phyloP scores from a whole-genome alignment of 1,140 invertebrate species.

The Euschistus heros region DNA sequence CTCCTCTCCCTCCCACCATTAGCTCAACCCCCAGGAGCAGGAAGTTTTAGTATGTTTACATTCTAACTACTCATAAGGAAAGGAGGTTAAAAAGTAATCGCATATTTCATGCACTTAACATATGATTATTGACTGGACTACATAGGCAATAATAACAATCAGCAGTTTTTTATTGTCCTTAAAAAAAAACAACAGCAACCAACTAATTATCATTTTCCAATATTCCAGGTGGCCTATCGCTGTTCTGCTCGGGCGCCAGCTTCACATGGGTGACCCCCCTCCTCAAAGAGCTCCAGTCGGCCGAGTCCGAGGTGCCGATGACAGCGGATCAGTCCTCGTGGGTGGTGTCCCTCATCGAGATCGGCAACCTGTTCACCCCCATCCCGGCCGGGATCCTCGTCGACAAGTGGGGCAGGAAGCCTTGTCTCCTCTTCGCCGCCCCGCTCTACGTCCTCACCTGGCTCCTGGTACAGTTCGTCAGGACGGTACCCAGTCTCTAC shows the following conservation, averaged over 20 bases:
- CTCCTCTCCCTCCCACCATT: no score
- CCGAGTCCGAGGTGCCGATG: constrained; percentile 40
- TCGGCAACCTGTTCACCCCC: constrained; percentile 17
- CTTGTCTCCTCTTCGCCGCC: constrained; percentile 55
- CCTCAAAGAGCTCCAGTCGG: constrained; percentile 38
- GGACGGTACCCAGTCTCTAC: constrained; percentile 34
- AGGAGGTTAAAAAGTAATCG: no score
- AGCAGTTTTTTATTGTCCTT: no score
- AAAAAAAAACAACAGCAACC: no score
- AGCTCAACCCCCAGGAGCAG: no score
- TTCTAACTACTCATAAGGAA: no score
- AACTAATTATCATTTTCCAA: no score
- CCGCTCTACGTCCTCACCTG: constrained; percentile 65
- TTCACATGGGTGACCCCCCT: constrained; percentile 49
- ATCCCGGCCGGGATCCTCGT: constrained; percentile 41
- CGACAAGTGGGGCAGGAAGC: constrained; percentile 60
- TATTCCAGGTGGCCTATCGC: constrained; percentile 36
- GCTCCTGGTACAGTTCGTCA: constrained; percentile 54
- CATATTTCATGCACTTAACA: no score
- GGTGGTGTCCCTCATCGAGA: constrained; percentile 40
- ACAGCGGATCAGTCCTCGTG: constrained; percentile 48
- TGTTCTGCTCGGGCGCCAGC: constrained; percentile 34
- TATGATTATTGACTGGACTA: no score
- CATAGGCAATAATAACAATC: no score
- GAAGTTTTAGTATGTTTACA: no score